A percentile compares a stretch with the other conserved stretches of the same genome.
Conservation (phyloP, 2,113 vertebrate genomes). For the Datnioides undecimradiatus region DNA sequence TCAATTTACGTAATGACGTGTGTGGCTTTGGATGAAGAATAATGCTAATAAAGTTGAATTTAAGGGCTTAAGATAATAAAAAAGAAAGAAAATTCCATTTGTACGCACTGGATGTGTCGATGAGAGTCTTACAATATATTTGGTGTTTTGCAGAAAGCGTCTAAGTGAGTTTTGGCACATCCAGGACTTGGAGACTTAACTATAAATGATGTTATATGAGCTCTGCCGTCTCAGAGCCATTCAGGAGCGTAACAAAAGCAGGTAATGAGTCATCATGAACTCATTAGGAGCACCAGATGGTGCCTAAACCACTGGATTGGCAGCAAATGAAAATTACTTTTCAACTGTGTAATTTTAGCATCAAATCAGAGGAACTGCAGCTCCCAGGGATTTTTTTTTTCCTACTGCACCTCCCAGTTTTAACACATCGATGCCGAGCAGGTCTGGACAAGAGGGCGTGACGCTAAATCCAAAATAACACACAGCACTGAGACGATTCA, state of each 20-base stretch:
- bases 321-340: slow-evolving; percentile 57
- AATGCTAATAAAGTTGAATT: too few relatives aligned
- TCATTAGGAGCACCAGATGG: slow-evolving; percentile 58
- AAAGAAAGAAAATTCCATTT: not conserved
- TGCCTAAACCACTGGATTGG: slow-evolving; percentile 43
- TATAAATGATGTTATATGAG: slow-evolving; percentile 7
- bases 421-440: not conserved
- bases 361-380: slow-evolving; percentile 16
- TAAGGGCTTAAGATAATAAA: not conserved
- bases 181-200: not conserved
- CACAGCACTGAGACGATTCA: slow-evolving; percentile 4
- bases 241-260: slow-evolving; percentile 34
- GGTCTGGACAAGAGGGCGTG: not conserved
- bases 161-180: not conserved
- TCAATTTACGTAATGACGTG: too few relatives aligned
- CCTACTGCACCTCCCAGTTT: not conserved
- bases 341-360: slow-evolving; percentile 53
- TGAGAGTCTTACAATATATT: not conserved
- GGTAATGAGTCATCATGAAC: slow-evolving; percentile 60
- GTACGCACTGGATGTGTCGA: not conserved
- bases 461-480: slow-evolving; percentile 13
- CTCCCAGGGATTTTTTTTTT: slow-evolving; percentile 5
- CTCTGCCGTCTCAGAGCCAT: slow-evolving; percentile 14
- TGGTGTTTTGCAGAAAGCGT: not conserved
- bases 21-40: too few relatives aligned